phyloP scores from a whole-genome alignment of 2,113 vertebrate genomes.

The Alligator mississippiensis region DNA sequence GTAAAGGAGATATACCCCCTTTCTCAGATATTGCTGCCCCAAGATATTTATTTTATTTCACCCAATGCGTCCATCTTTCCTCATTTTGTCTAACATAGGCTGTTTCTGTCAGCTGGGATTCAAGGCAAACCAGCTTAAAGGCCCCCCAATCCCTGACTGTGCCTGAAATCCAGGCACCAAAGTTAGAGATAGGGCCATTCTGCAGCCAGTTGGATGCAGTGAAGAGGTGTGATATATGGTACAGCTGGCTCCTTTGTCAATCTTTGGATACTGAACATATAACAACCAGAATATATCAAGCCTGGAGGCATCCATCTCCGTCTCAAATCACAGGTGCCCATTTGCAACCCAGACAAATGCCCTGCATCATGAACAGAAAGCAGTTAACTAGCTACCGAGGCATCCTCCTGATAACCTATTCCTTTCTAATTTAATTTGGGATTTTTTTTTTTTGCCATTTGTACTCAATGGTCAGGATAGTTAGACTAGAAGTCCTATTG shows the following conservation, averaged over 20 bases:
- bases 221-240: conserved; percentile 38
- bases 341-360: not conserved
- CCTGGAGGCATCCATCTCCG: conserved; percentile 22
- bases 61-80: conserved; percentile 50
- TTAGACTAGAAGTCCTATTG: not conserved
- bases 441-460: not conserved
- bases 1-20: conserved; percentile 56
- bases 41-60: conserved; percentile 50
- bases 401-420: not conserved
- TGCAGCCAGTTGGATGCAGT: conserved; percentile 28
- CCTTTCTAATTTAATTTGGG: not conserved
- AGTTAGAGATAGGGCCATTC: not conserved
- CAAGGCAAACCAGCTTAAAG: conserved; percentile 54
- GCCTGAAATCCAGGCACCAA: conserved; percentile 30
- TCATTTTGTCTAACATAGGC: not conserved
- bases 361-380: not conserved
- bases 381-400: not conserved
- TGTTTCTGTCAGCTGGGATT: conserved; percentile 50
- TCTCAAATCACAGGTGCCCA: conserved; percentile 23
- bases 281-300: conserved; percentile 54
- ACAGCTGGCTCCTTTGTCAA: conserved; percentile 52
- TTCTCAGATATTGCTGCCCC: conserved; percentile 45
- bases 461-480: no score
- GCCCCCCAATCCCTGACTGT: not conserved
- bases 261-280: conserved; percentile 45